phyloP scores from a whole-genome alignment of 2,797 vertebrate species.

The Gymnothorax javanicus region DNA sequence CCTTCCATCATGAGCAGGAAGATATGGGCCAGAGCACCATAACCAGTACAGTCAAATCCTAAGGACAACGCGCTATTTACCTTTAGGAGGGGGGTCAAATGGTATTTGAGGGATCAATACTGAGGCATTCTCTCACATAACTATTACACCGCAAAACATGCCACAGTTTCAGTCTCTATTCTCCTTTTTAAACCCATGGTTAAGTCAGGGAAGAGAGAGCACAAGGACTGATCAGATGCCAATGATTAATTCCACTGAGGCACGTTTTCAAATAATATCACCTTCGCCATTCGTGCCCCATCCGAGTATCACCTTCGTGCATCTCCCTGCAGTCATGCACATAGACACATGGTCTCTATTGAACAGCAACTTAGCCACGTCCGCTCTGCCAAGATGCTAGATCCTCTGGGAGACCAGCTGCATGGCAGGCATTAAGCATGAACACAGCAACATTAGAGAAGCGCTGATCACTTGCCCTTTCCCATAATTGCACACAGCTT shows the following conservation, averaged over 20 bases:
- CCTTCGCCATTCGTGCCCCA: neutral
- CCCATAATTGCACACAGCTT: neutral
- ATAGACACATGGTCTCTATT: neutral
- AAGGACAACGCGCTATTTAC: slow-evolving; percentile 15
- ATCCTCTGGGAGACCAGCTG: slow-evolving; percentile 12
- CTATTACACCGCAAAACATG: slow-evolving; percentile 27
- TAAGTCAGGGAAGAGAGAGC: neutral
- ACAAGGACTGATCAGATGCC: neutral
- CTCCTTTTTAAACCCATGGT: slow-evolving; percentile 1
- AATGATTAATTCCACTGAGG: neutral
- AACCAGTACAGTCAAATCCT: slow-evolving; percentile 13
- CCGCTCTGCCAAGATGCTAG: neutral
- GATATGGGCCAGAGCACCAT: neutral
- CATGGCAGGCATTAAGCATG: slow-evolving; percentile 6
- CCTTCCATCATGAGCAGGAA: slow-evolving; percentile 16
- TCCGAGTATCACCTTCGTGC: neutral
- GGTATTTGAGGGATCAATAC: slow-evolving; percentile 9
- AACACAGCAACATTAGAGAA: neutral
- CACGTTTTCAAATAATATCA: slow-evolving; percentile 6
- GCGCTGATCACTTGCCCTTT: slow-evolving; percentile 1
- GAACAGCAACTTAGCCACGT: neutral
- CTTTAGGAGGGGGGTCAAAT: neutral
- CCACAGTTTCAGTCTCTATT: neutral
- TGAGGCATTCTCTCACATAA: slow-evolving; percentile 26
- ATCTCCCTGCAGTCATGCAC: neutral